Evolutionary conservation across 2,113 vertebrate species (phyloP).

Genomic region (Petromus typicus): DNA sequence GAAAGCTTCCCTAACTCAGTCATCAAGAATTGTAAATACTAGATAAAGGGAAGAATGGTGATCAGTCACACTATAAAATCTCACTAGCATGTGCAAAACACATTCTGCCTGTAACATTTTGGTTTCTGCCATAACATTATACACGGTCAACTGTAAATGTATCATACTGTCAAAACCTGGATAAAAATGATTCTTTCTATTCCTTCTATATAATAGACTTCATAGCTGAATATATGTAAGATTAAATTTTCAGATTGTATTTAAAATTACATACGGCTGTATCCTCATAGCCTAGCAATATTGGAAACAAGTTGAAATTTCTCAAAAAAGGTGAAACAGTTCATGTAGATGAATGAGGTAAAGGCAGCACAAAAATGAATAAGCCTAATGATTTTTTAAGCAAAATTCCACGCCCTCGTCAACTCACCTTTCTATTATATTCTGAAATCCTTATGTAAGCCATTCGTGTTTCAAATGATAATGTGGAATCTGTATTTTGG

Average conservation of each 20-base stretch:
- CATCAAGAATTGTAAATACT: background rate
- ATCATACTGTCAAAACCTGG: conserved; percentile 5
- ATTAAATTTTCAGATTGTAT: conserved; percentile 22
- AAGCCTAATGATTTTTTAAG: conserved; percentile 17
- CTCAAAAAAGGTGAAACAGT: background rate
- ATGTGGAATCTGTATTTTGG: conserved; percentile 23
- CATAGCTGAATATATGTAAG: conserved; percentile 57
- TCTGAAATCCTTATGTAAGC: background rate
- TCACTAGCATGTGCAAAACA: background rate
- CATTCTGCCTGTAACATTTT: conserved; percentile 16
- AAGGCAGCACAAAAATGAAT: conserved; percentile 12
- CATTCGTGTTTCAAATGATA: background rate
- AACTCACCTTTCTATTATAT: conserved; percentile 22
- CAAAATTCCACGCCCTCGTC: conserved; percentile 8
- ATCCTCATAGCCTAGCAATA: background rate
- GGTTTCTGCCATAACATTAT: background rate
- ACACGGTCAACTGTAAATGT: background rate
- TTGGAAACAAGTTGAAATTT: background rate
- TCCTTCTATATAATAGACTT: conserved; percentile 43
- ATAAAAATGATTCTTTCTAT: conserved; percentile 28
- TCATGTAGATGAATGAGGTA: background rate
- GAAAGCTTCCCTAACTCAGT: background rate
- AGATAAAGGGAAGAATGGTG: background rate
- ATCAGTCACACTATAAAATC: background rate
- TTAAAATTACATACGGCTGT: background rate